Evolutionary conservation across 2,113 vertebrate genomes (phyloP).

Genomic region (Azemiops feae): DNA sequence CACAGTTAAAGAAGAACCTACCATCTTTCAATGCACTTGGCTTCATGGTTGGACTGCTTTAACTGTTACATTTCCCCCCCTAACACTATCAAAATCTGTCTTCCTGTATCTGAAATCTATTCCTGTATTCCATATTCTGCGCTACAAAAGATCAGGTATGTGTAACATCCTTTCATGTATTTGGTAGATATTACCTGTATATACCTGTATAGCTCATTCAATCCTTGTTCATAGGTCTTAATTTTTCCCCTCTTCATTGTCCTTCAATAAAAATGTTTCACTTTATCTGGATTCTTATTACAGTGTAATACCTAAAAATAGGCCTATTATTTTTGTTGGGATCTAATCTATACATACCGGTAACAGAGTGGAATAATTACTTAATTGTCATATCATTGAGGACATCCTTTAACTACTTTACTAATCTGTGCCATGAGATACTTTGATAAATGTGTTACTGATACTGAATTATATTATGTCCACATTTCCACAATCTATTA

Average conservation of each 20-base stretch:
- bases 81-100: background rate
- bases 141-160: background rate
- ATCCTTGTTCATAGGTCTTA: background rate
- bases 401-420: background rate
- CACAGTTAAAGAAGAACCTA: background rate
- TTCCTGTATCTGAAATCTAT: background rate
- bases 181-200: background rate
- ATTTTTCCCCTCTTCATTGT: background rate
- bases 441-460: background rate
- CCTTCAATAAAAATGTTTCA: background rate
- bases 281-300: background rate
- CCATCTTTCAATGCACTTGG: background rate
- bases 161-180: background rate
- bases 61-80: background rate
- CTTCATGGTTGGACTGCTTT: background rate
- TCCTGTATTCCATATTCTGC: background rate
- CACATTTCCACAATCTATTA: background rate
- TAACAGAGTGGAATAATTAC: background rate
- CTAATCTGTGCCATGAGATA: background rate
- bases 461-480: background rate
- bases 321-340: background rate
- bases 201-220: background rate
- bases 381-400: background rate
- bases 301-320: background rate
- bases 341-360: background rate